Base-by-base conservation (phyloP, 37 sponge, comb jelly and placozoan species). In the Ianthella basta region DNA sequence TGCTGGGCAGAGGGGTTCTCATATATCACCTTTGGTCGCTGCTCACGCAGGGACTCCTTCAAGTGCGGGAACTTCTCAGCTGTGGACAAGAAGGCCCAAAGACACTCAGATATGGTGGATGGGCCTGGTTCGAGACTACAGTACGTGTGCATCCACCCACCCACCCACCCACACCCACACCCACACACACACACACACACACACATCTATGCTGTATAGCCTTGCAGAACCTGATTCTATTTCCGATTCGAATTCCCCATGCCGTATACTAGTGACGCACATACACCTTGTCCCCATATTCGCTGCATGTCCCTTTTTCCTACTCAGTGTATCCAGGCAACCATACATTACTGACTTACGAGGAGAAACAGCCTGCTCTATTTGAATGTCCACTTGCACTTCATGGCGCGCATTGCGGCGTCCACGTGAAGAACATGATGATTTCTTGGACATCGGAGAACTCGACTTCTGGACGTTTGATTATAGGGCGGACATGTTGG, bases 1-100 rank as follows among this genome's bases (percentile, higher is more conserved):
- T 89, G 89, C 39, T 79, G 60, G 0, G 97, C 88, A 0, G 64
- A 41, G 38, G 83, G 85, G 40, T 87, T 56, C 68, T 96, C 96
- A 56, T 92, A 87, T 24, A 91, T 84, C 53, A 89, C 56, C 68
- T 92, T 92, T 15, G 80, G 84, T 64, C 90, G 68, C 0, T 81
- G 84, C 39, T 89, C 88, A 13, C 93, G 84, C 20, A 80, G 8
- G 24, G 83, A 80, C 67, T 92, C 89, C 33, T 80, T 53, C 55
- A 64, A 86, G 15, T 84, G 73, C 2, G 80, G 83, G 1, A 41
- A 41, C 41, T 72, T 89, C 27, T 63, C 72, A 25, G 89, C 89
- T 88, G 60, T 27, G 24, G 16, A 18, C 40, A 15, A 53, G 23
- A 39, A 69, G n/a, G 25, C 30, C n/a, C n/a, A n/a, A n/a, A n/a